These are phyloP conservation scores for Cheumatopsyche charites DNA, from an alignment of 1,140 invertebrate species.

Conservation along the genomic window DNA sequence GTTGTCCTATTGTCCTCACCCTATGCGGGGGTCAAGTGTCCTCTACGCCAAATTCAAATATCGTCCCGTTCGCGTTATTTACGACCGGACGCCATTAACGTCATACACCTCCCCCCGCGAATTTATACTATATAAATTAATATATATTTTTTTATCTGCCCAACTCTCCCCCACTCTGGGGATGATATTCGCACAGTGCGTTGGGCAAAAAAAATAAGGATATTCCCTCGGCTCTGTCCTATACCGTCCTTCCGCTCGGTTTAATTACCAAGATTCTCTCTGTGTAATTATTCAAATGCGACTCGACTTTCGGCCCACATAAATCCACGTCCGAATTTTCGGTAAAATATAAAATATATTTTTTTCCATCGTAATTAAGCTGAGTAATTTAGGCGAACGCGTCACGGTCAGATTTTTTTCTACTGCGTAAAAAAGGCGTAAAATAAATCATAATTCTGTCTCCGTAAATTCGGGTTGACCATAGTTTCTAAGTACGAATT, in stretches of 20 bases:
- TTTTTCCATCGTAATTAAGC: slow-evolving; percentile 23
- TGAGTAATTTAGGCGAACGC: slow-evolving; percentile 10
- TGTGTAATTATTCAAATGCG: slow-evolving; percentile 28
- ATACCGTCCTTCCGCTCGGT: slow-evolving; percentile 24
- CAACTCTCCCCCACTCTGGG: not conserved
- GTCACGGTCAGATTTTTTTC: slow-evolving; percentile 22
- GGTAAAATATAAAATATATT: slow-evolving; percentile 26
- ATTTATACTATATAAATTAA: slow-evolving; percentile 27
- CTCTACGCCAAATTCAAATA: slow-evolving; percentile 34
- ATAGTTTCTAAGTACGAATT: too few relatives aligned
- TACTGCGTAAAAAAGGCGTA: not conserved
- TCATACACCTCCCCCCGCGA: slow-evolving; percentile 19
- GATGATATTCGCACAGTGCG: not conserved
- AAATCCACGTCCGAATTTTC: slow-evolving; percentile 26
- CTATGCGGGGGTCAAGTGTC: slow-evolving; percentile 15
- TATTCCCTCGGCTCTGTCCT: slow-evolving; percentile 18
- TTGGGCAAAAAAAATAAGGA: slow-evolving; percentile 5
- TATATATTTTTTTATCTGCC: slow-evolving; percentile 19
- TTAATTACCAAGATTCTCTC: slow-evolving; percentile 28
- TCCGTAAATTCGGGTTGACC: not conserved
- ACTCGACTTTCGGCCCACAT: slow-evolving; percentile 17
- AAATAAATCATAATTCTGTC: slow-evolving; percentile 3
- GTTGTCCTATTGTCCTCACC: slow-evolving; percentile 27
- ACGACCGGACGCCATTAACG: slow-evolving; percentile 30
- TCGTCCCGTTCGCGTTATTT: slow-evolving; percentile 33